Evolutionary conservation across 2,888 invertebrate species (phyloP), one percentile per base, ranked within the genome.

Genomic region (Autographa pulchrina): DNA sequence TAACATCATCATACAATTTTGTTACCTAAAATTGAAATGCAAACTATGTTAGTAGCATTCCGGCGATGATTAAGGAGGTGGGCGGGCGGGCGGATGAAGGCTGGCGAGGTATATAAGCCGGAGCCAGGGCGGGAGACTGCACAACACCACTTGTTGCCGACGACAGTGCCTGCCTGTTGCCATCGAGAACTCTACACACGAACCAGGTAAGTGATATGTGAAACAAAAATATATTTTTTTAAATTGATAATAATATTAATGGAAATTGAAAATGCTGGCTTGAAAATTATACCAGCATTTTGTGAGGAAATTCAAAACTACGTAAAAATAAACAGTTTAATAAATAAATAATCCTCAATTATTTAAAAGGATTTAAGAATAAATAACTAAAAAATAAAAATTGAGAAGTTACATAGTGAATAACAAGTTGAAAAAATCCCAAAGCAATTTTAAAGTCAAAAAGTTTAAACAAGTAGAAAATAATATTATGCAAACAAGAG

Each of bases 81-180:
- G 93, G 95, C 91, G 94, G 91, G 90, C 18, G 65, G 77, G 79
- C 87, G 90, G 89, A 85, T 82, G 85, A 85, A 84, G 82, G 85
- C 85, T 68, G 70, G 65, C 66, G 64, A 70, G 77, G 85, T 96
- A 96, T 96, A 96, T 92, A 96, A 96, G 93, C 86, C 82, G 75
- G 74, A 66, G 86, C 82, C 84, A 81, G 88, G 91, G 90, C 93
- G 91, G 90, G 84, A 89, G 89, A 88, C 90, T 90, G 89, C 93
- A 92, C 90, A 94, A 91, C 95, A 95, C 94, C 94, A 95, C 95
- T 95, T 95, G 95, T 96, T 95, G 95, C 93, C 90, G 78, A 62
- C 74, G 76, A 72, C 70, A 78, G 84, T 84, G 84, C 75, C 81
- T 77, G 84, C 84, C 76, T 94, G 94, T 95, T 94, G 93, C 89